These are phyloP conservation scores for Enoplosus armatus DNA, from an alignment of 2,797 vertebrate genomes.

Conservation along the genomic window DNA sequence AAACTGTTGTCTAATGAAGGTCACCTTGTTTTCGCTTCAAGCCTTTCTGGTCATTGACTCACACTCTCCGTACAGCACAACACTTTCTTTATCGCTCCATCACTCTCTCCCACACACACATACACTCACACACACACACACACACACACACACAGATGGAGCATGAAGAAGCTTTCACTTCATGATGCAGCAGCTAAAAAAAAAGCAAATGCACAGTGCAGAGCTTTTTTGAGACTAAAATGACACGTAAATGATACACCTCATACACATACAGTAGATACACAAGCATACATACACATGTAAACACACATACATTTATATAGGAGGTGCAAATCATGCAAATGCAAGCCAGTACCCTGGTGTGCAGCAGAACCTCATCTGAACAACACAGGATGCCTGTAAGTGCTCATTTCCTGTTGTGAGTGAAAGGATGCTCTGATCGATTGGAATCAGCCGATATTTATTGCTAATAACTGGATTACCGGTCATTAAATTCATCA, in stretches of 20 bases:
- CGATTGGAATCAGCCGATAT: neutral
- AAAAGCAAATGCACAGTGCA: constrained; percentile 40
- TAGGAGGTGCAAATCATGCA: constrained; percentile 53
- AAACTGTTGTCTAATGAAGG: constrained; percentile 40
- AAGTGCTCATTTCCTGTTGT: constrained; percentile 18
- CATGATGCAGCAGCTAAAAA: constrained; percentile 40
- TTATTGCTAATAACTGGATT: constrained; percentile 4
- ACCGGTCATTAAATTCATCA: neutral
- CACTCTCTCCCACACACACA: neutral
- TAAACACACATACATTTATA: constrained; percentile 6
- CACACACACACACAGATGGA: constrained; percentile 38
- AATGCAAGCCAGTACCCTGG: constrained; percentile 26
- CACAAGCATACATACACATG: constrained; percentile 9
- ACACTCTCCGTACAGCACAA: constrained; percentile 2
- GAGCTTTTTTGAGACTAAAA: constrained; percentile 6
- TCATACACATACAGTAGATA: constrained; percentile 17
- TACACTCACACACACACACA: constrained; percentile 10
- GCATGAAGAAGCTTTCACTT: constrained; percentile 36
- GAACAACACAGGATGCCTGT: constrained; percentile 24
- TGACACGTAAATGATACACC: constrained; percentile 2
- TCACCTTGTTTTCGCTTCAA: constrained; percentile 47
- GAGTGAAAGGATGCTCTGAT: constrained; percentile 12
- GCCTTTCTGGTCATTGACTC: constrained; percentile 22
- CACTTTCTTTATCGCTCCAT: constrained; percentile 16
- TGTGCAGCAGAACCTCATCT: constrained; percentile 50